phyloP scores from a whole-genome alignment of 2,888 invertebrate genomes.

The Leucozona laternaria region DNA sequence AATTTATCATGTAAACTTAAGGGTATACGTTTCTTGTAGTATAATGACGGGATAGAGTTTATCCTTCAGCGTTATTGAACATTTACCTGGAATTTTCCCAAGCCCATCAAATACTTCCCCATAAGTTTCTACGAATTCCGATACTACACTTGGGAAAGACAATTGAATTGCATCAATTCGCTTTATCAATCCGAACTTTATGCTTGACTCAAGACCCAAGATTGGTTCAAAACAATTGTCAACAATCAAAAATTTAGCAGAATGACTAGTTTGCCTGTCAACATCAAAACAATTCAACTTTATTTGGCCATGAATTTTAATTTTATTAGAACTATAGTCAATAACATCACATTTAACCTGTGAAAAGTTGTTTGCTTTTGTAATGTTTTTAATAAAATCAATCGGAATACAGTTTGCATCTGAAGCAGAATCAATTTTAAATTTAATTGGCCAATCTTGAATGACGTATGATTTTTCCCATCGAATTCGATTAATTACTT shows the following conservation, averaged over 20 bases:
- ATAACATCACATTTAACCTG: slow-evolving; percentile 38
- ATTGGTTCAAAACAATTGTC: slow-evolving; percentile 34
- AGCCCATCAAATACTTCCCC: too few species aligned
- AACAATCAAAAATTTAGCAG: slow-evolving; percentile 40
- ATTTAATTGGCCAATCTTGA: slow-evolving; percentile 9
- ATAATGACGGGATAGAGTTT: slow-evolving; percentile 62
- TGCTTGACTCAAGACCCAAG: slow-evolving; percentile 19
- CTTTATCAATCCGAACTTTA: slow-evolving; percentile 42
- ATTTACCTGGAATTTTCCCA: slow-evolving; percentile 30
- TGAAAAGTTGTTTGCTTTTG: slow-evolving; percentile 45
- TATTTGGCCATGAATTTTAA: slow-evolving; percentile 46
- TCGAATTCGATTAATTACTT: neutral
- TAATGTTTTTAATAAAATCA: slow-evolving; percentile 37
- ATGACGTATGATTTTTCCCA: neutral
- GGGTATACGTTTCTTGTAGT: slow-evolving; percentile 74
- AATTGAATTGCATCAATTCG: slow-evolving; percentile 14
- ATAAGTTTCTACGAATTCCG: too few species aligned
- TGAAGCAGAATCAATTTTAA: slow-evolving; percentile 8
- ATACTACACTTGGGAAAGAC: too few species aligned
- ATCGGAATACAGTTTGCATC: slow-evolving; percentile 38
- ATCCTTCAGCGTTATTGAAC: slow-evolving; percentile 59
- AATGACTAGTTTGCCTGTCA: neutral
- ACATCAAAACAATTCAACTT: slow-evolving; percentile 37
- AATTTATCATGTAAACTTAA: slow-evolving; percentile 51
- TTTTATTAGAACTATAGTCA: slow-evolving; percentile 68